Percentiles rank a stretch among this genome's conserved stretches.
phyloP scores from a whole-genome alignment of 2,797 vertebrate genomes.

The Kryptopterus vitreolus region DNA sequence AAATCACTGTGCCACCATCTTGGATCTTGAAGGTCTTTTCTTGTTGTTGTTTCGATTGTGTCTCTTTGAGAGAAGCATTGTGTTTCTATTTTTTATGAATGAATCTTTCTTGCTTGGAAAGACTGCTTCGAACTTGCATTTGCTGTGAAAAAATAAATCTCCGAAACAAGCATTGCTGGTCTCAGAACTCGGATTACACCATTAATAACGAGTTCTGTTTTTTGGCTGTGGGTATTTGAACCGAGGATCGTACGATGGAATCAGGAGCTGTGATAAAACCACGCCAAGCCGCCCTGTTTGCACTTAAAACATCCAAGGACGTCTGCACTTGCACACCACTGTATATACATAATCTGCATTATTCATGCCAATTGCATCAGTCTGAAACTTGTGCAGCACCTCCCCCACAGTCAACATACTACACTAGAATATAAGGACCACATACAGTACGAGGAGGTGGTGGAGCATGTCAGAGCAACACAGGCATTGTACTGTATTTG shows the following conservation, averaged over 20 bases:
- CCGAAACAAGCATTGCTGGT: background rate
- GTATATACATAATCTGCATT: background rate
- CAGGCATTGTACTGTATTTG: background rate
- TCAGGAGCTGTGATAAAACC: no score
- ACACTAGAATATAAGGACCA: background rate
- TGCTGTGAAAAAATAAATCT: background rate
- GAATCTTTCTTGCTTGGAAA: background rate
- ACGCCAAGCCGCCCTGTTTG: no score
- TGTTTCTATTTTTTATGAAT: background rate
- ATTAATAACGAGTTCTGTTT: constrained; percentile 6
- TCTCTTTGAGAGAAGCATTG: no score
- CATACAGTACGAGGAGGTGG: background rate
- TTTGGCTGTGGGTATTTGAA: background rate
- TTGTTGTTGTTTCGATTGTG: no score
- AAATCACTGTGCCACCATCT: no score
- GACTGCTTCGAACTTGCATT: background rate
- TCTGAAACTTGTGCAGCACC: background rate
- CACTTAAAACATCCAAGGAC: no score
- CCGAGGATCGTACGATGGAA: no score
- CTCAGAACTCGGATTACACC: constrained; percentile 14
- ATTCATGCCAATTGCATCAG: background rate
- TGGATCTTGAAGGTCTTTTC: no score
- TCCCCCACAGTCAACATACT: background rate
- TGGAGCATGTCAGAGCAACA: background rate
- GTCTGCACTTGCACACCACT: no score